Evolutionary conservation across 2,113 vertebrate species (phyloP), one percentile per base, ranked within the genome.

Genomic region (Trichechus manatus): DNA sequence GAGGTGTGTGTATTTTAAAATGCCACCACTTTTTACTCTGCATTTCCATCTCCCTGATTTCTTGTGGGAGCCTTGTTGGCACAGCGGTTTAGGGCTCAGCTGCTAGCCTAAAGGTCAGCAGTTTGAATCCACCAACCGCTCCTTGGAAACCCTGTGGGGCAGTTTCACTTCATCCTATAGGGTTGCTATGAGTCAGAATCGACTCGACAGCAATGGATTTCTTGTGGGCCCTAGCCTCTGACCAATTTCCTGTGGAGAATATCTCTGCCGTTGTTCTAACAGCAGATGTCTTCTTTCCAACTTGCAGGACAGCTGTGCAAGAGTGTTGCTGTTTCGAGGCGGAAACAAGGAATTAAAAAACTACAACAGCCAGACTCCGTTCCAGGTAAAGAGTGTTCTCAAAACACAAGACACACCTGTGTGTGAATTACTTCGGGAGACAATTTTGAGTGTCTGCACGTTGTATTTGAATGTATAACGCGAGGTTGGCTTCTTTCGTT

Each of bases 311-410:
- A 99, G 99, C 98, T 99, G 99, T 98, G 99, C 99, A 0, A 98
- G 99, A 44, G 99, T 99, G 94, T 98, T 99, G 97, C 99, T 99
- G 0, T 99, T 99, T 22, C 98, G 99, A 0, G 99, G 99, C 84
- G 99, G 99, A 20, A 98, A 99, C 92, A 99, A 99, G 83, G 99
- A 99, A 78, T 97, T 99, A 33, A 99, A 99, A 98, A 99, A 99
- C 97, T 99, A 99, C 98, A 99, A 99, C 98, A 99, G 99, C 98
- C 99, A 99, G 97, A 99, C 99, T 68, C 99, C 99, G 0, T 99
- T 99, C 96, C 99, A 99, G 99, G 99, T 99, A 99, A 88, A 44
- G 7, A 50, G 23, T 23, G 63, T 3, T 9, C 11, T 15, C 5
- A 20, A 2, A 4, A 4, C 2, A 6, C 39, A 25, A 0, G 25